These are phyloP conservation scores for Octopus bimaculoides DNA, from an alignment of 1,140 invertebrate genomes.

Conservation along the genomic window DNA sequence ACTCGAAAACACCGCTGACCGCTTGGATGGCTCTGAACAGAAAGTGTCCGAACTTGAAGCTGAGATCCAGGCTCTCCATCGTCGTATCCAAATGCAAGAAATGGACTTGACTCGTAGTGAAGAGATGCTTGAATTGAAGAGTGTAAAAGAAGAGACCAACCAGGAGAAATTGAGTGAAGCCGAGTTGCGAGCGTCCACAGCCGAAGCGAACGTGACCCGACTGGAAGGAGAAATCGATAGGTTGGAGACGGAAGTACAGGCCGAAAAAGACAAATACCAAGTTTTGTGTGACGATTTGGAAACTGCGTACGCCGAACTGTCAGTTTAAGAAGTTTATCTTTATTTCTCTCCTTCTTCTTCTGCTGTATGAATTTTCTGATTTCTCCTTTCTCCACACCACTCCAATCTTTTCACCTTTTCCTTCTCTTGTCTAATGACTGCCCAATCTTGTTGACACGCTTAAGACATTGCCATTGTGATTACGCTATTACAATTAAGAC, in stretches of 20 bases:
- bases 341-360: too few relatives aligned
- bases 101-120: slow-evolving; percentile 19
- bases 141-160: slow-evolving; percentile 13
- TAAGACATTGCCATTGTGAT: too few relatives aligned
- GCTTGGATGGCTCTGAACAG: background rate
- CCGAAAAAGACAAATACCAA: slow-evolving; percentile 19
- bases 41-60: slow-evolving; percentile 17
- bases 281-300: slow-evolving; percentile 1
- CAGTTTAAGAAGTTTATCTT: background rate
- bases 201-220: slow-evolving; percentile 15
- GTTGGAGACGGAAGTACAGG: slow-evolving; percentile 16
- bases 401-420: too few relatives aligned
- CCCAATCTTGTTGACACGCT: too few relatives aligned
- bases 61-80: slow-evolving; percentile 16
- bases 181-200: slow-evolving; percentile 20
- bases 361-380: too few relatives aligned
- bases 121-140: slow-evolving; percentile 21
- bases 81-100: slow-evolving; percentile 14
- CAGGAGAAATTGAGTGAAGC: slow-evolving; percentile 21
- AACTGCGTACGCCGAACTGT: background rate
- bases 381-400: too few relatives aligned
- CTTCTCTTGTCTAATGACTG: too few relatives aligned
- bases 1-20: background rate
- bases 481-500: too few relatives aligned
- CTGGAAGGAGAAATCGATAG: slow-evolving; percentile 14